These are phyloP conservation scores for Pristionchus pacificus DNA, from an alignment of 1,140 invertebrate genomes.

Conservation along the genomic window DNA sequence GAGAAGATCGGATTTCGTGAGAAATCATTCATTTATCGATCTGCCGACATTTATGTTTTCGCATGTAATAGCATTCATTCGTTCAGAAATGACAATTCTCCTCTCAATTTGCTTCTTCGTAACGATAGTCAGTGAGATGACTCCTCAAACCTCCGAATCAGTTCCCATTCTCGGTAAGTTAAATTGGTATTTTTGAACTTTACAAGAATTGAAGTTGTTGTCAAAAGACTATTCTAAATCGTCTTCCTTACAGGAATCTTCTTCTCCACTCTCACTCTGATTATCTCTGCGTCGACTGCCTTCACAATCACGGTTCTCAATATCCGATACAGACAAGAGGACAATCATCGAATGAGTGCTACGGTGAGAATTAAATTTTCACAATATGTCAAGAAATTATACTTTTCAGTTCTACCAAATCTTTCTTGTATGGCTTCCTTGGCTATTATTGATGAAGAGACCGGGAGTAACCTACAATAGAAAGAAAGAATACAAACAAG, in stretches of 20 bases:
- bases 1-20: constrained; percentile 45
- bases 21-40: background rate
- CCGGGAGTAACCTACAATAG: constrained; percentile 29
- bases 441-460: constrained; percentile 40
- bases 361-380: constrained; percentile 17
- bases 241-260: constrained; percentile 36
- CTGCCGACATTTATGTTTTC: background rate
- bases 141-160: constrained; percentile 92
- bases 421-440: constrained; percentile 42
- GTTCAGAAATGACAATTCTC: constrained; percentile 79
- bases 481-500: constrained; percentile 1
- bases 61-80: background rate
- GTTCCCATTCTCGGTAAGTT: constrained; percentile 84
- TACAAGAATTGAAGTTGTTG: constrained; percentile 4
- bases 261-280: constrained; percentile 40
- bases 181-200: background rate
- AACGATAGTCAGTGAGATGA: constrained; percentile 65
- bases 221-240: too few species aligned
- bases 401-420: constrained; percentile 31
- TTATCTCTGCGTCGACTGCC: constrained; percentile 37
- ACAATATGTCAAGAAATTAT: background rate
- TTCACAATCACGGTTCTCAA: constrained; percentile 42
- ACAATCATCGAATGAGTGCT: constrained; percentile 34
- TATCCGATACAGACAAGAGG: constrained; percentile 36
- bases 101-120: constrained; percentile 60